Percentiles rank a stretch among this genome's conserved stretches.
Conservation (phyloP, 2,888 invertebrate species). For the Chrysodeixis includens region DNA sequence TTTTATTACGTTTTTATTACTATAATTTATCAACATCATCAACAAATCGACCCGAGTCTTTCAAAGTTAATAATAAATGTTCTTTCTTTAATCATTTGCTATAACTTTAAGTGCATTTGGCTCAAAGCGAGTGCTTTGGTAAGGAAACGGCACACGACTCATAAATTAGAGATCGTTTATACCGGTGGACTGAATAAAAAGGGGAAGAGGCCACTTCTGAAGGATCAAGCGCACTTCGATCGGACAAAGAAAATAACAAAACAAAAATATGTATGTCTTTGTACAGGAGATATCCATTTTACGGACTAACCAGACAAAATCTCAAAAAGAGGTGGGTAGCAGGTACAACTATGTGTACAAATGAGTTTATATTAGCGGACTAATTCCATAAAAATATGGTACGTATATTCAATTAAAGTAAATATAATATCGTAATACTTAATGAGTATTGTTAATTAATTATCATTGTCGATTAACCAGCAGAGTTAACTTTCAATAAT, state of each 20-base stretch:
- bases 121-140: conserved; percentile 18
- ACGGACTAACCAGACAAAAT: not conserved
- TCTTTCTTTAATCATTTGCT: not conserved
- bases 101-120: conserved; percentile 10
- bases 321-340: not conserved
- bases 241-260: conserved; percentile 12
- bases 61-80: not conserved
- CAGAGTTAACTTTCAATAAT: no score
- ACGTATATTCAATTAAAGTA: no score
- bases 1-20: no score
- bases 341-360: no score
- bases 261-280: conserved; percentile 21
- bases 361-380: no score
- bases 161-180: conserved; percentile 38
- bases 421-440: no score
- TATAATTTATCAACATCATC: no score
- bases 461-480: no score
- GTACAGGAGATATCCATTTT: conserved; percentile 17
- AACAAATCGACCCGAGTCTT: no score
- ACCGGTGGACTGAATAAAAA: conserved; percentile 38
- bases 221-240: conserved; percentile 27
- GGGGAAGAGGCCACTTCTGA: conserved; percentile 29
- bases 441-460: no score
- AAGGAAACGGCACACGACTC: conserved; percentile 19
- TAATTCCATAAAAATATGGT: no score